phyloP scores from a whole-genome alignment of 2,888 invertebrate species.

The Dyspetes luteomarginatus region DNA sequence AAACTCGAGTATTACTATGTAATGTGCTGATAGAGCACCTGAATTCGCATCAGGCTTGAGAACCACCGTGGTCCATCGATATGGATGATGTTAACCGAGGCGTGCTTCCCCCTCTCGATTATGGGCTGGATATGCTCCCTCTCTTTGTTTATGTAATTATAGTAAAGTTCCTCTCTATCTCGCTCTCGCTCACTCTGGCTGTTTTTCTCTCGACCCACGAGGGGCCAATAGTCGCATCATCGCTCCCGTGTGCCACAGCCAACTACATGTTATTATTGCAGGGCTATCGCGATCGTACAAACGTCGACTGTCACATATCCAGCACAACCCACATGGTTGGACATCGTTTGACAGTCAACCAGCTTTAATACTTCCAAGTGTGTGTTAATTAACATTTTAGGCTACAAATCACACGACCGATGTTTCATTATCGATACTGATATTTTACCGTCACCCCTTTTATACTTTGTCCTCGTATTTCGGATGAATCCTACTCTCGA shows the following conservation, averaged over 20 bases:
- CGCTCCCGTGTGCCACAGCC: slow-evolving; percentile 66
- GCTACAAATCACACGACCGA: slow-evolving; percentile 30
- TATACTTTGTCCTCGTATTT: too few species aligned
- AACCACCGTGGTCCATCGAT: slow-evolving; percentile 74
- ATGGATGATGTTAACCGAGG: slow-evolving; percentile 79
- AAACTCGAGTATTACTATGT: not conserved
- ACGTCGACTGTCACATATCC: slow-evolving; percentile 22
- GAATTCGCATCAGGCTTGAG: slow-evolving; percentile 53
- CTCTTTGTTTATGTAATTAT: slow-evolving; percentile 73
- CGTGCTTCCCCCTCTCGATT: slow-evolving; percentile 76
- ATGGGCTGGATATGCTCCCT: slow-evolving; percentile 70
- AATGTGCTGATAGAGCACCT: slow-evolving; percentile 8
- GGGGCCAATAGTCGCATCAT: slow-evolving; percentile 75
- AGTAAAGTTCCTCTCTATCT: slow-evolving; percentile 67
- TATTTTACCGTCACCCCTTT: too few species aligned
- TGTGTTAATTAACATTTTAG: slow-evolving; percentile 32
- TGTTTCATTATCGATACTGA: not conserved
- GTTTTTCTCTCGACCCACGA: slow-evolving; percentile 22
- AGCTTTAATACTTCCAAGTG: slow-evolving; percentile 17
- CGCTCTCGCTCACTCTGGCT: not conserved
- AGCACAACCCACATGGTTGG: not conserved
- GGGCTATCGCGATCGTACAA: slow-evolving; percentile 65
- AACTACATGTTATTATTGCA: slow-evolving; percentile 77
- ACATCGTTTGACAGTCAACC: not conserved
- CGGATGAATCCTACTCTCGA: too few species aligned